phyloP scores from a whole-genome alignment of 1,140 invertebrate species.

The Macrotrachela quadricornifera region DNA sequence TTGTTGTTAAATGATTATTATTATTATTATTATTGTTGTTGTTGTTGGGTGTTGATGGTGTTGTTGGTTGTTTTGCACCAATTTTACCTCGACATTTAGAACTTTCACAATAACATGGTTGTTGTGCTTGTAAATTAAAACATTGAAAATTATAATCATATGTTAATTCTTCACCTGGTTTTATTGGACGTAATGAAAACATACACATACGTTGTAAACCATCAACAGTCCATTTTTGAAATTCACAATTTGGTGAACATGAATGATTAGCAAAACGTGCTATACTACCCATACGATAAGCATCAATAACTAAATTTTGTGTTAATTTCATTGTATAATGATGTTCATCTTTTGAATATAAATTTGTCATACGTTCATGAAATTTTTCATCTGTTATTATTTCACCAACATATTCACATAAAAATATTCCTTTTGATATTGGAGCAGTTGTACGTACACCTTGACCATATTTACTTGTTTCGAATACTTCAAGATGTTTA shows the following conservation, averaged over 20 bases:
- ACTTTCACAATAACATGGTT: constrained; percentile 63
- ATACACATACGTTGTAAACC: constrained; percentile 85
- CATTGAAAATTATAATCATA: constrained; percentile 95
- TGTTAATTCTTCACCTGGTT: constrained; percentile 69
- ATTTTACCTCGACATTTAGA: constrained; percentile 50
- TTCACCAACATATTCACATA: constrained; percentile 96
- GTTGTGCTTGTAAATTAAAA: constrained; percentile 81
- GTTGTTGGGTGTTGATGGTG: no score
- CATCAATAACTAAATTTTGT: constrained; percentile 81
- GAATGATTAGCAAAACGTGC: constrained; percentile 95
- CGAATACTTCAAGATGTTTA: no score
- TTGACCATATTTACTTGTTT: no score
- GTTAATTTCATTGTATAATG: constrained; percentile 95
- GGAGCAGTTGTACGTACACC: no score
- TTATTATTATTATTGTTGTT: no score
- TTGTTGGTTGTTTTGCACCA: no score
- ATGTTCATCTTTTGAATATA: constrained; percentile 54
- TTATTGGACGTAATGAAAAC: constrained; percentile 60
- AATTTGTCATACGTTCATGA: constrained; percentile 66
- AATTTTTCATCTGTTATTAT: constrained; percentile 74
- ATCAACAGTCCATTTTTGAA: constrained; percentile 97
- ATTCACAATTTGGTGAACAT: constrained; percentile 90
- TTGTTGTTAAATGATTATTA: no score
- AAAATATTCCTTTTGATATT: constrained; percentile 47
- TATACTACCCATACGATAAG: constrained; percentile 66